Evolutionary conservation across 1,140 invertebrate genomes (phyloP), one percentile per base, ranked within the genome.

Genomic region (Trachymyrmex septentrionalis): DNA sequence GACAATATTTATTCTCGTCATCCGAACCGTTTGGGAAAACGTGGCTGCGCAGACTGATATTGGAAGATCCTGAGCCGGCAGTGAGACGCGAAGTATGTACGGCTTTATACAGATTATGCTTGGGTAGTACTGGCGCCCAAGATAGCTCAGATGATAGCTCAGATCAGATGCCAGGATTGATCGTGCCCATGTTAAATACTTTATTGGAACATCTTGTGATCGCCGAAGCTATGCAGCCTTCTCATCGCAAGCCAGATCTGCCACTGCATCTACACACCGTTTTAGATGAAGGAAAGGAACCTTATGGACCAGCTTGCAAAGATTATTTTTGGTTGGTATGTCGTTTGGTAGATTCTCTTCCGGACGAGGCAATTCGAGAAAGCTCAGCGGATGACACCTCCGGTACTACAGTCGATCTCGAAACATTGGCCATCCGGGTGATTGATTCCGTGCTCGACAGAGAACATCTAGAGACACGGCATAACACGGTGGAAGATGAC

Each of bases 301-400:
- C 98, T 0, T 99, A 98, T 93, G 98, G 98, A 1, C 98, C 98
- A 6, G 98, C 98, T 6, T 99, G 98, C 94, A 95, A 98, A 27
- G 98, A 99, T 93, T 99, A 99, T 94, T 99, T 99, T 93, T 99
- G 98, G 98, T 95, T 99, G 0, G 96, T 99, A 2, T 98, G 98
- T 90, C 96, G 98, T 21, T 95, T 99, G 9, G 97, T 99, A 5
- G 98, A 99, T 91, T 97, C 97, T 9, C 93, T 98, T 7, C 97
- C 98, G 0, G 97, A 97, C 85, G 98, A 98, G 88, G 96, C 97
- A 85, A 96, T 98, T 48, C 97, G 97, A 95, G 97, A 97, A 93
- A 95, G 95, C 81, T 92, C 95, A 12, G 95, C 96, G 73, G 96
- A 97, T 81, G 96, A 96, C 4, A 94, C 95, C 21, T 95, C 93